Conservation (phyloP, 2,888 invertebrate species). For the Epsilonema sp. region DNA sequence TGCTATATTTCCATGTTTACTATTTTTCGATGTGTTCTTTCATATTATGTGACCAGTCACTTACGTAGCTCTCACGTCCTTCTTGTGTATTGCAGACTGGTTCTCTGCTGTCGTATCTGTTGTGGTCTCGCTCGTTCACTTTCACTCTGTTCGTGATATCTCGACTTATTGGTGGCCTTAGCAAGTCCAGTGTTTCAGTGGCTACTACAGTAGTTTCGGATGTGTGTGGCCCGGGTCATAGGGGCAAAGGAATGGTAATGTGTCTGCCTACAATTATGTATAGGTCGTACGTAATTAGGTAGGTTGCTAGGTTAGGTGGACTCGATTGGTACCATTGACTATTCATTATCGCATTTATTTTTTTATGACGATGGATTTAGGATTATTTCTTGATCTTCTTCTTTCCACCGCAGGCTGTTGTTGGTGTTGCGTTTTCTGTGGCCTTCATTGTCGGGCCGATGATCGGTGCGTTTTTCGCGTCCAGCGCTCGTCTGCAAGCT, state of each 20-base stretch:
- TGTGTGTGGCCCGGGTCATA: constrained; percentile 56
- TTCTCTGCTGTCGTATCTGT: constrained; percentile 57
- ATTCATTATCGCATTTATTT: constrained; percentile 1
- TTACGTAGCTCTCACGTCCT: no score
- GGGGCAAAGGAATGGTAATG: constrained; percentile 75
- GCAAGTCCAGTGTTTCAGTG: constrained; percentile 86
- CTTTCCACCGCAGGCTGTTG: no score
- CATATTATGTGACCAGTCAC: no score
- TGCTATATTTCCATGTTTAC: no score
- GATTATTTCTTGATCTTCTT: no score
- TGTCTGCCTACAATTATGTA: background rate
- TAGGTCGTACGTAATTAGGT: constrained; percentile 4
- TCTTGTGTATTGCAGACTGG: constrained; percentile 45
- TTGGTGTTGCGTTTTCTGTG: constrained; percentile 87
- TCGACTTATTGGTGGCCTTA: constrained; percentile 74
- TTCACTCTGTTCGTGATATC: constrained; percentile 77
- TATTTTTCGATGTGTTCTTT: no score
- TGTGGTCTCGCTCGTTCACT: constrained; percentile 70
- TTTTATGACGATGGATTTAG: no score
- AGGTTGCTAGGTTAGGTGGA: background rate
- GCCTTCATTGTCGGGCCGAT: constrained; percentile 91
- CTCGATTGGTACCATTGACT: constrained; percentile 6
- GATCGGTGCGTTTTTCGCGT: constrained; percentile 71
- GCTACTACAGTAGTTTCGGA: constrained; percentile 87
- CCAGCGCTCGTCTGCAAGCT: constrained; percentile 35